Conservation (phyloP, 2,797 vertebrate species). For the Monodelphis domestica region DNA sequence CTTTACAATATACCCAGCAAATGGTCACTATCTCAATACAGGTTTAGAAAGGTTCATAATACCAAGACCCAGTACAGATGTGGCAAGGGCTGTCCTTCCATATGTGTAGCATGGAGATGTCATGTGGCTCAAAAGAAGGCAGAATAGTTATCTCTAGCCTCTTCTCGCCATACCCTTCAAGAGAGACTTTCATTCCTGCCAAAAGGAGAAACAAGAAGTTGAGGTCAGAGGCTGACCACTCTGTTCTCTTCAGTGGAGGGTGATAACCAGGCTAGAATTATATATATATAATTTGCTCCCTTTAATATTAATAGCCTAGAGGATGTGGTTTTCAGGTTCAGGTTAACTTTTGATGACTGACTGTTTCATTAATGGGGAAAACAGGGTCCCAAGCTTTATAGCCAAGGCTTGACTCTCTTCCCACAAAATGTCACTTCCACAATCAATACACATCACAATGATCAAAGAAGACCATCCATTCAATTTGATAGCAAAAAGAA, state of each 20-base stretch:
- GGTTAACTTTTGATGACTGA: background rate
- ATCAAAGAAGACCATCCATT: background rate
- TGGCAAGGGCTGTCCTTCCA: background rate
- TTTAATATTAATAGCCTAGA: background rate
- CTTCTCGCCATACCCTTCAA: background rate
- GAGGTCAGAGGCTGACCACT: background rate
- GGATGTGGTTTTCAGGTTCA: background rate
- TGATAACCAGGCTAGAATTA: background rate
- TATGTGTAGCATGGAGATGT: background rate
- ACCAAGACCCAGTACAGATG: background rate
- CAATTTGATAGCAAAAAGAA: background rate
- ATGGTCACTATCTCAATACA: background rate
- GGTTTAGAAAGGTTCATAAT: background rate
- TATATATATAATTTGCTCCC: background rate
- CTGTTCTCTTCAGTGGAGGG: background rate
- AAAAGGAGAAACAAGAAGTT: background rate
- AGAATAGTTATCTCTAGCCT: background rate
- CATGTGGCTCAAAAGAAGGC: background rate
- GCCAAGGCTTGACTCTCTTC: background rate
- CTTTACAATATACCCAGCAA: background rate
- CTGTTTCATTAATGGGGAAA: background rate
- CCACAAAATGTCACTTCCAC: background rate
- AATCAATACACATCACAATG: background rate
- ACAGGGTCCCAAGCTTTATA: background rate
- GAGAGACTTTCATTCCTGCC: background rate